These are phyloP conservation scores for Eubasilissa regina DNA, from an alignment of 1,140 invertebrate genomes.

Conservation along the genomic window DNA sequence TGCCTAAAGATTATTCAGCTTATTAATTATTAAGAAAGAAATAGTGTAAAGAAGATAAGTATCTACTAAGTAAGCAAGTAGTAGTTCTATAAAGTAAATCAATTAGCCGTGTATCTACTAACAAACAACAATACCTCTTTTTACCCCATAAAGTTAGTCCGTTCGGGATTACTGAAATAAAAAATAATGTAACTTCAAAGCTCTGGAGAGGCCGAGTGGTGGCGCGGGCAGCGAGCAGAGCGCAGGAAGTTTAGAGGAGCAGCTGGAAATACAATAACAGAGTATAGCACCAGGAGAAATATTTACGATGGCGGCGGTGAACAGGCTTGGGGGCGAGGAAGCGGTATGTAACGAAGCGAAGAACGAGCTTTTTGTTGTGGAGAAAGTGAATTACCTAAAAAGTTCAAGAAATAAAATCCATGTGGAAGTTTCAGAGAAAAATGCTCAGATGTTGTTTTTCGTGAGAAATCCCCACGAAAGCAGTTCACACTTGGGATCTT, in stretches of 20 bases:
- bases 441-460: too few relatives aligned
- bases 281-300: background rate
- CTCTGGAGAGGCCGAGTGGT: too few relatives aligned
- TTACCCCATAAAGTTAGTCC: too few relatives aligned
- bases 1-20: too few relatives aligned
- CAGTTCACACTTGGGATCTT: too few relatives aligned
- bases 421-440: background rate
- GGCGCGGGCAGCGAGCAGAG: too few relatives aligned
- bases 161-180: too few relatives aligned
- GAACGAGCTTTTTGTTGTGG: background rate
- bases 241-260: background rate
- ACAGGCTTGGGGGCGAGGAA: background rate
- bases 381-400: background rate
- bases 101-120: too few relatives aligned
- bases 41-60: background rate
- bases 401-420: background rate
- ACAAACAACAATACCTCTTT: too few relatives aligned
- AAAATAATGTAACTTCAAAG: too few relatives aligned
- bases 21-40: background rate
- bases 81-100: background rate
- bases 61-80: background rate
- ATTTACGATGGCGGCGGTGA: conserved; percentile 15
- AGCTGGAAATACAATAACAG: conserved; percentile 21
- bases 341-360: background rate
- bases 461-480: too few relatives aligned